Evolutionary conservation across 2,797 vertebrate species (phyloP).

Genomic region (Spea hammondii): DNA sequence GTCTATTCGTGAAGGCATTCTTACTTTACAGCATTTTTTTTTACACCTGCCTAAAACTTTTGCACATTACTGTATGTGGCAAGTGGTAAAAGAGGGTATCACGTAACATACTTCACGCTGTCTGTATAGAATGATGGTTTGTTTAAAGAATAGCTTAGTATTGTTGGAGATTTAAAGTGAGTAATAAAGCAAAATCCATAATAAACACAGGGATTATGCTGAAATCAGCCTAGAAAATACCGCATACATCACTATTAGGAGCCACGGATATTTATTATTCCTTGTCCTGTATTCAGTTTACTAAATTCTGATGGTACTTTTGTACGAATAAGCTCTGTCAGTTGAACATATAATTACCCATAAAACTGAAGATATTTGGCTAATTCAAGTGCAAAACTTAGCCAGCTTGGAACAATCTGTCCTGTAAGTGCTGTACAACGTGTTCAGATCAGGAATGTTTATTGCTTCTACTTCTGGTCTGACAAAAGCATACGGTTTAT

Average conservation of each 20-base stretch:
- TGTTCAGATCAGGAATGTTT: constrained; percentile 14
- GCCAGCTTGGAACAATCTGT: constrained; percentile 1
- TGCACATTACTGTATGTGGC: too few species aligned
- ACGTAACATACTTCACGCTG: too few species aligned
- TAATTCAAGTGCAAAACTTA: background rate
- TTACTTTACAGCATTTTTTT: too few species aligned
- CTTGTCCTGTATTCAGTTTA: background rate
- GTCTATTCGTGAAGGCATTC: too few species aligned
- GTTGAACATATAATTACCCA: constrained; percentile 4
- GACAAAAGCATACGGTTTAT: background rate
- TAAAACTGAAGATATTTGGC: background rate
- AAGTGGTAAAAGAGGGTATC: too few species aligned
- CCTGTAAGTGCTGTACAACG: constrained; percentile 4
- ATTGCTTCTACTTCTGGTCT: constrained; percentile 7
- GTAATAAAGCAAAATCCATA: background rate
- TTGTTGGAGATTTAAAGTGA: too few species aligned
- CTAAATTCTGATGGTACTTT: background rate
- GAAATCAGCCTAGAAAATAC: background rate
- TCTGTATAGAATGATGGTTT: too few species aligned
- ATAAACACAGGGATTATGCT: background rate
- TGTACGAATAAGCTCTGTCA: background rate
- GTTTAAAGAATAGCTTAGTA: too few species aligned
- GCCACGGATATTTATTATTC: background rate
- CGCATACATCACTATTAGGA: background rate
- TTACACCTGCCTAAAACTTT: too few species aligned